Percentiles rank a stretch among this genome's conserved stretches.
Evolutionary conservation across 2,888 invertebrate species (phyloP).

Genomic region (Drosophila hamatofila): DNA sequence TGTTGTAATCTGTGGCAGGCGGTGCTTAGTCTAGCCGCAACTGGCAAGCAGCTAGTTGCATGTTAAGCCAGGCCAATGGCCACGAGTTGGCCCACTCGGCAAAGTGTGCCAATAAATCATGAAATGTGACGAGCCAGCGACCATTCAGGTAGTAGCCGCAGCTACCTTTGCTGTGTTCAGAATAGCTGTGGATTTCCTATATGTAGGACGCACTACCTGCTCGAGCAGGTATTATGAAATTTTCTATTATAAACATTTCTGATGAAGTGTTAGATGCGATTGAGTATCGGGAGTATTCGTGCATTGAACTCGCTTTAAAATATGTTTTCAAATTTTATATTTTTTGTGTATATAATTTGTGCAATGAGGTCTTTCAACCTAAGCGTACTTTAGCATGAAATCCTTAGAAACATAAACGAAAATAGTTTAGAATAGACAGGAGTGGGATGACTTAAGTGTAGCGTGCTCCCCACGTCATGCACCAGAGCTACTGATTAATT

Average conservation of each 20-base stretch:
- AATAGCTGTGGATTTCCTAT: neutral
- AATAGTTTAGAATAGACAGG: constrained; percentile 52
- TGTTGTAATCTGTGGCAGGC: constrained; percentile 57
- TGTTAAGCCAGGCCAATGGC: too few species aligned
- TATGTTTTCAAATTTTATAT: neutral
- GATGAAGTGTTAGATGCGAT: neutral
- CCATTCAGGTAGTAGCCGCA: constrained; percentile 16
- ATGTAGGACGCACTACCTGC: neutral
- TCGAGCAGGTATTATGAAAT: neutral
- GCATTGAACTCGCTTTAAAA: constrained; percentile 45
- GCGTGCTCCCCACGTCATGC: constrained; percentile 39
- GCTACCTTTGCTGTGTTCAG: neutral
- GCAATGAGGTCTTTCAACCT: constrained; percentile 68
- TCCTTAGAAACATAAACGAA: constrained; percentile 48
- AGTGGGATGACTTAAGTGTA: constrained; percentile 26
- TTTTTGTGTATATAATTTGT: constrained; percentile 3
- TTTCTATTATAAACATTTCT: neutral
- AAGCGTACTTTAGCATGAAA: constrained; percentile 40
- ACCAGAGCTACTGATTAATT: constrained; percentile 62
- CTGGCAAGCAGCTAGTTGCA: too few species aligned
- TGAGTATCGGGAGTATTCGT: neutral
- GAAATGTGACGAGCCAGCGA: constrained; percentile 62
- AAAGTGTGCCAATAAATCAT: constrained; percentile 77
- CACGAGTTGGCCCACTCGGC: constrained; percentile 64
- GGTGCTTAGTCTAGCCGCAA: constrained; percentile 16